phyloP scores from a whole-genome alignment of 2,888 invertebrate genomes.

The Eurois occulta region DNA sequence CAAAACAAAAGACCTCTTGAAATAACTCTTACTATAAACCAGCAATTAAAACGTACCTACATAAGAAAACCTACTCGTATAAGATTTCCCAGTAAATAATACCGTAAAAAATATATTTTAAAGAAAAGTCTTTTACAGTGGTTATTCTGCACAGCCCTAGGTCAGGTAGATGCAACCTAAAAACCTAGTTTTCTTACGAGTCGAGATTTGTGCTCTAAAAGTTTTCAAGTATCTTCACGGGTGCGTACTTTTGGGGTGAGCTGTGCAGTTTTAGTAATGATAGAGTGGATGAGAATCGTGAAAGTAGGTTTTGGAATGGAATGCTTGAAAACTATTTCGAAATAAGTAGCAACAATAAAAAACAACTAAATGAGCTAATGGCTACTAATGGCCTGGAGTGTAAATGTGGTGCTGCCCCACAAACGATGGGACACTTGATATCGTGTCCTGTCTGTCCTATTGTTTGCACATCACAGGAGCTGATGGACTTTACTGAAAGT shows the following conservation, averaged over 20 bases:
- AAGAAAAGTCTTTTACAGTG: slow-evolving; percentile 6
- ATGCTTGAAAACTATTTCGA: not conserved
- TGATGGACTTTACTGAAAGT: too few relatives aligned
- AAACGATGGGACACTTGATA: too few relatives aligned
- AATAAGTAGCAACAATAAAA: not conserved
- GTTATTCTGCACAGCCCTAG: slow-evolving; percentile 58
- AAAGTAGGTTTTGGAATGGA: too few relatives aligned
- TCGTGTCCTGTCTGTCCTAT: too few relatives aligned
- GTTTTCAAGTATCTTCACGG: slow-evolving; percentile 51
- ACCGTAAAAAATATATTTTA: slow-evolving; percentile 31
- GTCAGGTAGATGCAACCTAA: slow-evolving; percentile 65
- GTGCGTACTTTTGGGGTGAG: not conserved
- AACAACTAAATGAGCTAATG: not conserved
- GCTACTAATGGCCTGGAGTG: not conserved
- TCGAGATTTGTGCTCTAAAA: slow-evolving; percentile 64
- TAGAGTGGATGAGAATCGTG: not conserved
- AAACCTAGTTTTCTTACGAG: slow-evolving; percentile 71
- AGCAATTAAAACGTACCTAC: not conserved
- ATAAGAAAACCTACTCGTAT: not conserved
- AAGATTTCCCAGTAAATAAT: not conserved
- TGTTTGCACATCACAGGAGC: too few relatives aligned
- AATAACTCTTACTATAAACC: not conserved
- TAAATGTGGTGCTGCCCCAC: too few relatives aligned
- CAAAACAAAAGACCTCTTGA: not conserved
- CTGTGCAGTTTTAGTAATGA: not conserved